These are phyloP conservation scores for Brachyalestes nurse DNA, from an alignment of 2,797 vertebrate species.

Conservation along the genomic window DNA sequence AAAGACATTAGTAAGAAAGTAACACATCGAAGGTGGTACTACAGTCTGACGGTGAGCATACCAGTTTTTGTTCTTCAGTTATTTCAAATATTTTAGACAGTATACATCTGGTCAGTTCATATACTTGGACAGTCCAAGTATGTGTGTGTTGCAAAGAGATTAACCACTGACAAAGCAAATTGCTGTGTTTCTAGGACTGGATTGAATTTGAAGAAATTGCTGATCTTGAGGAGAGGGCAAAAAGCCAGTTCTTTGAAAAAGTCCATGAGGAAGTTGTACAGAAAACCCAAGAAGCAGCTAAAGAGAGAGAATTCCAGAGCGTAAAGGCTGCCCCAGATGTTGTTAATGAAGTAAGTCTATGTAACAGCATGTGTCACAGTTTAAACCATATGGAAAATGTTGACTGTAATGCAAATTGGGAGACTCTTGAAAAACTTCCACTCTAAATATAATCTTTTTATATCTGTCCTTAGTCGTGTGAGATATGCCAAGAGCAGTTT, in stretches of 20 bases:
- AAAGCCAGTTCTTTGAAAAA: slow-evolving; percentile 98
- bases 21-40: slow-evolving; percentile 97
- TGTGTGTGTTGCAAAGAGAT: background rate
- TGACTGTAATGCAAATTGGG: background rate
- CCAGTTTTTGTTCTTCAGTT: background rate
- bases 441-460: background rate
- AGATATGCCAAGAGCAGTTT: slow-evolving; percentile 97
- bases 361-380: background rate
- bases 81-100: background rate
- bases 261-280: slow-evolving; percentile 95
- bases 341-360: slow-evolving; percentile 85
- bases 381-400: background rate
- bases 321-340: slow-evolving; percentile 93
- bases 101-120: background rate
- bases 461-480: slow-evolving; percentile 82
- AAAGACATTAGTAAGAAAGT: slow-evolving; percentile 96
- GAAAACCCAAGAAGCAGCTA: slow-evolving; percentile 94
- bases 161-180: background rate
- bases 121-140: background rate
- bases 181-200: slow-evolving; percentile 85
- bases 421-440: too few species aligned
- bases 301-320: slow-evolving; percentile 94
- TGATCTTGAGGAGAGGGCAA: slow-evolving; percentile 95
- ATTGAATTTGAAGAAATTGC: slow-evolving; percentile 99
- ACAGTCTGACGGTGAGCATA: slow-evolving; percentile 88